Evolutionary conservation across 2,888 invertebrate genomes (phyloP).

Genomic region (Microdon myrmicae): DNA sequence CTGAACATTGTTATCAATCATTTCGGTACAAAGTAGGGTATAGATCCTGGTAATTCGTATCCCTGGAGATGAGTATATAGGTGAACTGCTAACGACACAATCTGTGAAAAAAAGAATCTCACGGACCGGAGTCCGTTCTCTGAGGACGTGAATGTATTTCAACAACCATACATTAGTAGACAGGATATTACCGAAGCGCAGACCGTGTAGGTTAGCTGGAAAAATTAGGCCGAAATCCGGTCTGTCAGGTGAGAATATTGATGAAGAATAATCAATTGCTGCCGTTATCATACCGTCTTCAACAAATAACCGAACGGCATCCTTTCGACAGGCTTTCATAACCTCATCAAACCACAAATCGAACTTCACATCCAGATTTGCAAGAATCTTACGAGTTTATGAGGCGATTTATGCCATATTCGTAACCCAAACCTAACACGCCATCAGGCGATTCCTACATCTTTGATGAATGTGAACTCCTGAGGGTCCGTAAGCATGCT

Average conservation of each 20-base stretch:
- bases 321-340: constrained; percentile 4
- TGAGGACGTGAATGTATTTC: too few relatives aligned
- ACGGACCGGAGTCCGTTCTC: too few relatives aligned
- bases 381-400: constrained; percentile 28
- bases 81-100: constrained; percentile 13
- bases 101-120: too few relatives aligned
- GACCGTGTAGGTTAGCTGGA: too few relatives aligned
- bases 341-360: constrained; percentile 32
- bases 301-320: constrained; percentile 1
- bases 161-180: too few relatives aligned
- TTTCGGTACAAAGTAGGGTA: constrained; percentile 31
- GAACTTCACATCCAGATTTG: constrained; percentile 28
- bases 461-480: constrained; percentile 33
- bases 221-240: constrained; percentile 18
- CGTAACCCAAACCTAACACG: too few relatives aligned
- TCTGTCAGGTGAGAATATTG: constrained; percentile 11
- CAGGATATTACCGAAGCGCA: too few relatives aligned
- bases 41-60: too few relatives aligned
- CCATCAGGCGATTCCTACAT: too few relatives aligned
- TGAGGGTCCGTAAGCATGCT: constrained; percentile 21
- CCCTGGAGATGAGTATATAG: too few relatives aligned
- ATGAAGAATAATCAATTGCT: constrained; percentile 36
- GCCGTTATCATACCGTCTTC: neutral
- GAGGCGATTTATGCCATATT: constrained; percentile 19
- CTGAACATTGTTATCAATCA: constrained; percentile 45